These are phyloP conservation scores for Brachirus orientalis DNA, from an alignment of 2,113 vertebrate genomes.

Conservation along the genomic window DNA sequence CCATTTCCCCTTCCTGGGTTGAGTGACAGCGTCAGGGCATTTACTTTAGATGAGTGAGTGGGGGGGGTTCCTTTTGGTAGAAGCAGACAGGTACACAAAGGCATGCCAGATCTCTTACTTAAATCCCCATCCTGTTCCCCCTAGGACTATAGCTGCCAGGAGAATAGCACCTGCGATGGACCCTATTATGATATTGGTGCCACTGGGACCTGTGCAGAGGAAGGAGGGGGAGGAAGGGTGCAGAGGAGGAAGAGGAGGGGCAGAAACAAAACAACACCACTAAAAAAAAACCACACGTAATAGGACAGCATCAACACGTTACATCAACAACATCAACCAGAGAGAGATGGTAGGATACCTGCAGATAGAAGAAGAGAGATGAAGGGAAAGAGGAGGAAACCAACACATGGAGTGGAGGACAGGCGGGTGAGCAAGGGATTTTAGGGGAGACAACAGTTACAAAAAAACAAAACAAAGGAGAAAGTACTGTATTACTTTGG, in stretches of 20 bases:
- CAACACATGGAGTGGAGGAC: conserved; percentile 52
- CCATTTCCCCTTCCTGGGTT: conserved; percentile 14
- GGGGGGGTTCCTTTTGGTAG: conserved; percentile 58
- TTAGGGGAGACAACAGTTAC: conserved; percentile 55
- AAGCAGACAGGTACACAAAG: conserved; percentile 80
- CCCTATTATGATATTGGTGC: conserved; percentile 99
- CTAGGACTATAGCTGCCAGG: conserved; percentile 97
- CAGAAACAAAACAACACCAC: conserved; percentile 80
- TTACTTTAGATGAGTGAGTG: conserved; percentile 25
- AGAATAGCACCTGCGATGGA: conserved; percentile 97
- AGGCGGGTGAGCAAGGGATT: conserved; percentile 53
- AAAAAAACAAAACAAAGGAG: conserved; percentile 37
- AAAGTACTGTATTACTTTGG: conserved; percentile 71
- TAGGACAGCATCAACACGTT: conserved; percentile 77
- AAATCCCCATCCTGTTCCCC: conserved; percentile 99
- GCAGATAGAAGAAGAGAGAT: conserved; percentile 56
- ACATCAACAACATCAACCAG: conserved; percentile 72
- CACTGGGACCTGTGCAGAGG: conserved; percentile 93
- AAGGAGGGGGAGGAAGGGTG: conserved; percentile 66
- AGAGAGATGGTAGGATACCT: conserved; percentile 57
- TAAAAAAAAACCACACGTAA: conserved; percentile 71
- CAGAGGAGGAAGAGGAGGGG: conserved; percentile 48
- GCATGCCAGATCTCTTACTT: conserved; percentile 91
- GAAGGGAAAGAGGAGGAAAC: conserved; percentile 40
- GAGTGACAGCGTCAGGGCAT: background rate